Conservation (phyloP, 2,888 invertebrate species). For the Scaptomyza reducta region DNA sequence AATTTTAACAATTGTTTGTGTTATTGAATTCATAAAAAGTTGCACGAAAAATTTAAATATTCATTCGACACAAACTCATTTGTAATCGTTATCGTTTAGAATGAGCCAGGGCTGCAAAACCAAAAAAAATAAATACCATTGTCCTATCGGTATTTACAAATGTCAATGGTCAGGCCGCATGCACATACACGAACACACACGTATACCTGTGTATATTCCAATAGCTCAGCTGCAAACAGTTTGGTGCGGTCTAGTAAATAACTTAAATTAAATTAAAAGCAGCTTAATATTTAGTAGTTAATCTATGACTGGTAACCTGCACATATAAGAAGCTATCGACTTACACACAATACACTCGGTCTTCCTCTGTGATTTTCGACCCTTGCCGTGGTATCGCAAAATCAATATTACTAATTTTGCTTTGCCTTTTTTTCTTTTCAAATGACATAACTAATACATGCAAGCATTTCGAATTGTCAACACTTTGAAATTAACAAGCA, state of each 20-base stretch:
- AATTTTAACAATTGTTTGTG: not conserved
- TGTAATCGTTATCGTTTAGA: not conserved
- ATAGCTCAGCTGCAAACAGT: slow-evolving; percentile 42
- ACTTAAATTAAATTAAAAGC: slow-evolving; percentile 14
- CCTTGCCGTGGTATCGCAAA: slow-evolving; percentile 54
- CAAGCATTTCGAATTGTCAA: slow-evolving; percentile 10
- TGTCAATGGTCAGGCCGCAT: slow-evolving; percentile 27
- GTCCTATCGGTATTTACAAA: slow-evolving; percentile 34
- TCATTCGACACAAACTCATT: not conserved
- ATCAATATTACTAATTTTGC: slow-evolving; percentile 76
- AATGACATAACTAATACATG: slow-evolving; percentile 63
- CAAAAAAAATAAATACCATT: not conserved
- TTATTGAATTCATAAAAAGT: not conserved
- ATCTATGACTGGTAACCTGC: not conserved
- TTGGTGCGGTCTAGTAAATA: slow-evolving; percentile 50
- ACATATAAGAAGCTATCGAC: not conserved
- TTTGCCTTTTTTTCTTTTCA: slow-evolving; percentile 48
- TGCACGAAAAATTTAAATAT: not conserved
- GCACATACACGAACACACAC: slow-evolving; percentile 10
- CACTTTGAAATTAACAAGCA: slow-evolving; percentile 7
- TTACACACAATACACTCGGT: no score
- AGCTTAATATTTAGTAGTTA: not conserved
- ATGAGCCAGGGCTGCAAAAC: slow-evolving; percentile 29
- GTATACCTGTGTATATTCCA: slow-evolving; percentile 33
- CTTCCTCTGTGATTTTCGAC: not conserved